Evolutionary conservation across 2,797 vertebrate species (phyloP), one percentile per base, ranked within the genome.

Genomic region (Lepilemur ruficaudatus): DNA sequence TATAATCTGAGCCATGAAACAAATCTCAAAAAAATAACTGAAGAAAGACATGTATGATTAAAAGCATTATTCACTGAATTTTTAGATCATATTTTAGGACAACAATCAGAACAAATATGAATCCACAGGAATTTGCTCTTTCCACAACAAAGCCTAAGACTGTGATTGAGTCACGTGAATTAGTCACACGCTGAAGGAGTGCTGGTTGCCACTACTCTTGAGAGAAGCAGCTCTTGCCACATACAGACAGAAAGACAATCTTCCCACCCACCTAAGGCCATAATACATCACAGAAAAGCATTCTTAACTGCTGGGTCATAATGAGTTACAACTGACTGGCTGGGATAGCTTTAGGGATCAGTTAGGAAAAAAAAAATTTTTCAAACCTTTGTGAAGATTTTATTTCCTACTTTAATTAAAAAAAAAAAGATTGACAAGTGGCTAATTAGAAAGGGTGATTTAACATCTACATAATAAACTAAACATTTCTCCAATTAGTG

Each of bases 91-190:
- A 67, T 78, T 97, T 89, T 73, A 90, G 52, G 52, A 5, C 22
- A 93, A 67, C 11, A 70, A 38, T 91, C 30, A 82, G 63, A 78
- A 89, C 55, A 80, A 72, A 89, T 23, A 81, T 73, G 78, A 89
- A 95, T 92, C 65, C 35, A 61, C 32, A 69, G 32, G 69, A 81
- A 95, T n/a, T 79, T 86, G 78, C 55, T 89, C 70, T 86, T 76
- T 72, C 38, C 43, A 32, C 75, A 86, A 89, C 61, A 90, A 89
- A 94, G 30, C 35, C 23, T 3, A n/a, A 85, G 69, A 67, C 79
- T 61, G 3, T 38, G 73, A 85, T 61, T 87, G 84, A 95, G 88
- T 96, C 96, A 92, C 59, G 23, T 89, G 75, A 75, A 91, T 96
- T 95, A 89, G 80, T 96, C 91, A 93, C 61, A 65, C 41, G 61